Evolutionary conservation across 2,113 vertebrate genomes (phyloP).

Genomic region (Callaeas wilsoni): DNA sequence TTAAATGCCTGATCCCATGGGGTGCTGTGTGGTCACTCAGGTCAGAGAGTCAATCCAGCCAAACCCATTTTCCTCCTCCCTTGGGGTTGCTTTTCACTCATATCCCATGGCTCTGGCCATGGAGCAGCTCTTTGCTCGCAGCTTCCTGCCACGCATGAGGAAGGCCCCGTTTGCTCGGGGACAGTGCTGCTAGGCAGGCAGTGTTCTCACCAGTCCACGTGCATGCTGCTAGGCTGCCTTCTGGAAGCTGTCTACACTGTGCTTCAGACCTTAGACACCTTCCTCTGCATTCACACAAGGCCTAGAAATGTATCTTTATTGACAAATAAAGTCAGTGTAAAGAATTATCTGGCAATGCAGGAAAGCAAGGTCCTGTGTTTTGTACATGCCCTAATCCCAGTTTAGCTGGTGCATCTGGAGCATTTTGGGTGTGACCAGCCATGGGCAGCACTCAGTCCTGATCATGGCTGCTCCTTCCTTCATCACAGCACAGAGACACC

Average conservation of each 20-base stretch:
- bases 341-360: fast-evolving
- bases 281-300: background rate
- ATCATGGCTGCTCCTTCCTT: background rate
- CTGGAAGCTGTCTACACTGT: background rate
- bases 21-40: background rate
- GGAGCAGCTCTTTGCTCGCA: background rate
- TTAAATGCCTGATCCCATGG: background rate
- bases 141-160: background rate
- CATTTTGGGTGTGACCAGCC: background rate
- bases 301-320: background rate
- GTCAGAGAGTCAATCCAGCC: background rate
- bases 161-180: background rate
- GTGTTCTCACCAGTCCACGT: fast-evolving
- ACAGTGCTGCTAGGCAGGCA: background rate
- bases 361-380: background rate
- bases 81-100: background rate
- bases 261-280: background rate
- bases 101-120: fast-evolving
- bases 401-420: background rate
- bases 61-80: background rate
- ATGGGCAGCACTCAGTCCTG: background rate
- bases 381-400: background rate
- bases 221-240: background rate
- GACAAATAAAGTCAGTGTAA: background rate
- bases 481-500: background rate